phyloP scores from a whole-genome alignment of 2,797 vertebrate genomes.

The Lycodopsis pacificus region DNA sequence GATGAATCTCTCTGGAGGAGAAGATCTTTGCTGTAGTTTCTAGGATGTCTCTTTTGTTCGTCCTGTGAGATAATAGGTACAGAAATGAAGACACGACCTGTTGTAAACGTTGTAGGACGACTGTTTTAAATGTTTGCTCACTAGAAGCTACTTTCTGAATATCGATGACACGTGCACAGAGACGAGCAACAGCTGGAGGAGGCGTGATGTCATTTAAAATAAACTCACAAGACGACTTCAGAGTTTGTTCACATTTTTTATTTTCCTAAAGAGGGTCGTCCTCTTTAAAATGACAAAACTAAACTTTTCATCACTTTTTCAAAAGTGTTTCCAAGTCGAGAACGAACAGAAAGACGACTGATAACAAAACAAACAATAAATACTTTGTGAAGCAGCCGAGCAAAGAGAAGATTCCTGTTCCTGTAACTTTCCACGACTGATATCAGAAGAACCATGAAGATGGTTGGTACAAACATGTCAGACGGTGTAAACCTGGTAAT shows the following conservation, averaged over 20 bases:
- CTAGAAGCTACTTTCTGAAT: too few relatives aligned
- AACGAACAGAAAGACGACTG: not conserved
- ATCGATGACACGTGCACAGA: too few relatives aligned
- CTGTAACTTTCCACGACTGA: conserved; percentile 14
- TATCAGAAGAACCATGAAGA: not conserved
- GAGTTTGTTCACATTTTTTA: not conserved
- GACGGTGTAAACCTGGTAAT: conserved; percentile 14
- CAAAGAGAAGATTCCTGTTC: not conserved
- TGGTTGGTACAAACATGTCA: not conserved
- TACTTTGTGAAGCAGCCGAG: not conserved
- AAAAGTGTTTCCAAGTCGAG: not conserved
- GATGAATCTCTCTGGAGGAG: too few relatives aligned
- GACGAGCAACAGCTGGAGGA: too few relatives aligned
- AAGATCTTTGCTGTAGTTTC: not conserved
- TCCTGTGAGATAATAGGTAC: not conserved
- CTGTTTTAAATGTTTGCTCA: too few relatives aligned
- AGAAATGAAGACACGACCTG: not conserved
- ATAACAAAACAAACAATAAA: not conserved
- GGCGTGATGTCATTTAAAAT: not conserved
- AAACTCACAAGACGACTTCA: not conserved
- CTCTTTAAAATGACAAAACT: conserved; percentile 7
- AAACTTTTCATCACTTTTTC: not conserved
- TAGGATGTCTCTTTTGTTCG: not conserved
- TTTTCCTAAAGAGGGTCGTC: conserved; percentile 3
- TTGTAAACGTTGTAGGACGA: too few relatives aligned